Evolutionary conservation across 2,113 vertebrate genomes (phyloP).

Genomic region (Conger conger): DNA sequence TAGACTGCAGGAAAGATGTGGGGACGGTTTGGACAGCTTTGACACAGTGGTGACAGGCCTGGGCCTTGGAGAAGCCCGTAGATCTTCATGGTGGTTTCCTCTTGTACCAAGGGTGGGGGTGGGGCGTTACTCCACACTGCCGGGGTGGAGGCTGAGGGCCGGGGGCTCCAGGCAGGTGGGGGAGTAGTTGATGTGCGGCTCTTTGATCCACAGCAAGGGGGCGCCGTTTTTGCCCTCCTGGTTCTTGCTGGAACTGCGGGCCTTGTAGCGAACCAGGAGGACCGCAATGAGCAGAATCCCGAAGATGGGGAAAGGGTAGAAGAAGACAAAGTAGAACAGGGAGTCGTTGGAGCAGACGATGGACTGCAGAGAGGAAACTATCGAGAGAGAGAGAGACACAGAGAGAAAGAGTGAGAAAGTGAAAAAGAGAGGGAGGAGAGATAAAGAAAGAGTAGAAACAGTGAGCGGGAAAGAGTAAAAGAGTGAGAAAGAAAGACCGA

Average conservation of each 20-base stretch:
- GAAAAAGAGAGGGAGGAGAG: background rate
- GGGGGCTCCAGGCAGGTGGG: slow-evolving; percentile 96
- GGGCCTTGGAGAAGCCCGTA: slow-evolving; percentile 36
- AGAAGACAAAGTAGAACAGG: slow-evolving; percentile 98
- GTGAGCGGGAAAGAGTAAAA: slow-evolving; percentile 9
- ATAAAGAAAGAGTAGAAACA: no score
- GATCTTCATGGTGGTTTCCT: slow-evolving; percentile 48
- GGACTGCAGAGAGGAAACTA: slow-evolving; percentile 86
- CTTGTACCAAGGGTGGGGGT: background rate
- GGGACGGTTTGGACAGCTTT: slow-evolving; percentile 36
- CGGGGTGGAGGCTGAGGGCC: slow-evolving; percentile 92
- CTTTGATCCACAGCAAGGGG: slow-evolving; percentile 96
- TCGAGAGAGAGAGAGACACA: slow-evolving; percentile 21
- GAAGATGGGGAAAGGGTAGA: slow-evolving; percentile 97
- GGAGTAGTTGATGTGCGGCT: slow-evolving; percentile 96
- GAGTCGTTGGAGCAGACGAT: slow-evolving; percentile 91
- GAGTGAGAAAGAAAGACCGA: background rate
- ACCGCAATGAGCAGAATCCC: slow-evolving; percentile 92
- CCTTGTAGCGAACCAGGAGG: slow-evolving; percentile 90
- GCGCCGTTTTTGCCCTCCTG: slow-evolving; percentile 95
- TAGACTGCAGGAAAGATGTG: slow-evolving; percentile 14
- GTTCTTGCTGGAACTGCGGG: slow-evolving; percentile 86
- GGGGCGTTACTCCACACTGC: slow-evolving; percentile 87
- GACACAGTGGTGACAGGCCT: slow-evolving; percentile 45
- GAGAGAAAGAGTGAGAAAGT: background rate